Percentiles rank a stretch among this genome's conserved stretches.
Conservation (phyloP, 2,797 vertebrate species). For the Clarias laeviceps region DNA sequence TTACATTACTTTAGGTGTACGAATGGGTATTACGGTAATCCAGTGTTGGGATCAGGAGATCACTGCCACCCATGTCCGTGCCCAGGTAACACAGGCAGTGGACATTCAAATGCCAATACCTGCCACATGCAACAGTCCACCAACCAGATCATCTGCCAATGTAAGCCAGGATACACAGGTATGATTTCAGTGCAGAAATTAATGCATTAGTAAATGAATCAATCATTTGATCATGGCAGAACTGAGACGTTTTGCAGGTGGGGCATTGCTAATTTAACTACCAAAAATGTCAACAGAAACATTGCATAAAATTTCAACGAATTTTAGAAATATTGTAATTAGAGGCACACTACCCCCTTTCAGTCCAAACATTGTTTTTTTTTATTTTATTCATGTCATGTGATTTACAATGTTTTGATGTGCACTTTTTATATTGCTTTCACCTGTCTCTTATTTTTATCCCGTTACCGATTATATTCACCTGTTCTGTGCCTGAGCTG, state of each 20-base stretch:
- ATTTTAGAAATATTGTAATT: background rate
- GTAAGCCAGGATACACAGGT: slow-evolving; percentile 81
- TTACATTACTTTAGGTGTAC: slow-evolving; percentile 70
- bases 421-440: background rate
- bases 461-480: background rate
- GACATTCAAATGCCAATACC: slow-evolving; percentile 78
- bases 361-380: background rate
- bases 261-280: background rate
- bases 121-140: slow-evolving; percentile 73
- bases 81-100: slow-evolving; percentile 77
- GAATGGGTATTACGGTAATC: slow-evolving; percentile 84
- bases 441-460: background rate
- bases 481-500: background rate
- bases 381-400: background rate
- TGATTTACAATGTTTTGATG: background rate
- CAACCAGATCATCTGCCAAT: slow-evolving; percentile 82
- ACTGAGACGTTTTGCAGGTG: background rate
- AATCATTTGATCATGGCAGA: background rate
- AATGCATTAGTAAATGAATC: background rate
- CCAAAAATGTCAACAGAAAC: background rate
- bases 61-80: slow-evolving; percentile 87
- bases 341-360: background rate
- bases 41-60: slow-evolving; percentile 81
- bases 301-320: background rate
- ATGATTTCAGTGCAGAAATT: background rate